phyloP scores from a whole-genome alignment of 1,140 invertebrate species.

The Periplaneta americana region DNA sequence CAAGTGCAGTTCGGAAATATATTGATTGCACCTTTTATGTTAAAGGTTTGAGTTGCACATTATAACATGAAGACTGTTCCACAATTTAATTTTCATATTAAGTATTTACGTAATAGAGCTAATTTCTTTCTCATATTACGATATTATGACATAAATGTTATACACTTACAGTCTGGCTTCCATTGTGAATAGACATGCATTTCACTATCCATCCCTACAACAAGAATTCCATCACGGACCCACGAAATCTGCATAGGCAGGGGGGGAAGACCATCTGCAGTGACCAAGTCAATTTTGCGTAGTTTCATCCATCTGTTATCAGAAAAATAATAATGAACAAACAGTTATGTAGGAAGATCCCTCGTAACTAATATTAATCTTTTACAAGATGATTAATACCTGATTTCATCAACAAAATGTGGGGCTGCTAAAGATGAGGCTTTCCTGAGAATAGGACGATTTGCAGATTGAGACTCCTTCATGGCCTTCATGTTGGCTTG shows the following conservation, averaged over 20 bases:
- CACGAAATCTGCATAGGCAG: conserved; percentile 98
- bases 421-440: conserved; percentile 80
- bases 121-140: too few relatives aligned
- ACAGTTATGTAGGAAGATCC: neutral
- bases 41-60: too few relatives aligned
- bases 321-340: conserved; percentile 18
- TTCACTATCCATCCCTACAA: conserved; percentile 99
- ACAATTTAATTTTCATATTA: too few relatives aligned
- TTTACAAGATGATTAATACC: conserved; percentile 36
- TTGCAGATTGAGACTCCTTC: conserved; percentile 74
- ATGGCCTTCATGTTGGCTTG: conserved; percentile 85
- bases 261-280: conserved; percentile 92
- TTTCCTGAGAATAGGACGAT: conserved; percentile 77
- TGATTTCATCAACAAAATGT: conserved; percentile 78
- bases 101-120: too few relatives aligned
- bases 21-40: too few relatives aligned
- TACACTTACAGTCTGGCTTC: conserved; percentile 60
- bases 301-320: conserved; percentile 83
- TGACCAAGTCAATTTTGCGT: conserved; percentile 82
- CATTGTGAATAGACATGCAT: conserved; percentile 99
- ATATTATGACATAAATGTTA: too few relatives aligned
- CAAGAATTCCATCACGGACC: conserved; percentile 95
- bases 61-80: too few relatives aligned
- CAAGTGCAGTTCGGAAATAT: too few relatives aligned
- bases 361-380: neutral